phyloP scores from a whole-genome alignment of 2,797 vertebrate genomes.

The Dendrocincla fuliginosa region DNA sequence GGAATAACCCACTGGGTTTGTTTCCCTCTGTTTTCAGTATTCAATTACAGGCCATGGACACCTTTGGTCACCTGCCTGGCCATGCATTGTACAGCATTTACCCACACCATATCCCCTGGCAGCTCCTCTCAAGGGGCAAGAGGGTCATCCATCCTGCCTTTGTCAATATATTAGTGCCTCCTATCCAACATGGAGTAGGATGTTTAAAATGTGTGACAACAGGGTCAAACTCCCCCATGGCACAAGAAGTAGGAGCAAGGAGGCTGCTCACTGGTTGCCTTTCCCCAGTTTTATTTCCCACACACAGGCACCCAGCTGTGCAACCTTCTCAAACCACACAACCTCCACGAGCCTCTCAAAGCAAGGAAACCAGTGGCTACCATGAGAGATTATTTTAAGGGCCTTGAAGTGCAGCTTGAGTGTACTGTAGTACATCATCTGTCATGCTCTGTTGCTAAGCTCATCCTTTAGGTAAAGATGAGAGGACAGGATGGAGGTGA shows the following conservation, averaged over 20 bases:
- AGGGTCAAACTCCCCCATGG: not conserved
- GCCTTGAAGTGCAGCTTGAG: not conserved
- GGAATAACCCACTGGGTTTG: too few species aligned
- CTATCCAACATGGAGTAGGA: not conserved
- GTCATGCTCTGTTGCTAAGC: not conserved
- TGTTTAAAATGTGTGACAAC: not conserved
- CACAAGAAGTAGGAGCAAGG: not conserved
- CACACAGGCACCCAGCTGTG: not conserved
- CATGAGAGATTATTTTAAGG: not conserved
- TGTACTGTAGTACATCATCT: not conserved
- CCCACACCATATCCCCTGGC: not conserved
- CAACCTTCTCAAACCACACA: not conserved
- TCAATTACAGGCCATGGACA: not conserved
- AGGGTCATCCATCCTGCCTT: not conserved
- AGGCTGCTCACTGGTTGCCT: not conserved
- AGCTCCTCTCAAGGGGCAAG: not conserved
- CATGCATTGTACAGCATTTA: not conserved
- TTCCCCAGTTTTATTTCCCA: not conserved
- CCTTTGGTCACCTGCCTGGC: not conserved
- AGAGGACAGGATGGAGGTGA: not conserved
- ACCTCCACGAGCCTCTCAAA: accelerated
- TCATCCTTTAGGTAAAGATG: not conserved
- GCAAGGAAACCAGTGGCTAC: not conserved
- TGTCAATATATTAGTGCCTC: not conserved
- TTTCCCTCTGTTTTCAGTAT: not conserved